A percentile compares a stretch with the other conserved stretches of the same genome.
Evolutionary conservation across 2,888 invertebrate genomes (phyloP).

Genomic region (Polyommatus iphigenia): DNA sequence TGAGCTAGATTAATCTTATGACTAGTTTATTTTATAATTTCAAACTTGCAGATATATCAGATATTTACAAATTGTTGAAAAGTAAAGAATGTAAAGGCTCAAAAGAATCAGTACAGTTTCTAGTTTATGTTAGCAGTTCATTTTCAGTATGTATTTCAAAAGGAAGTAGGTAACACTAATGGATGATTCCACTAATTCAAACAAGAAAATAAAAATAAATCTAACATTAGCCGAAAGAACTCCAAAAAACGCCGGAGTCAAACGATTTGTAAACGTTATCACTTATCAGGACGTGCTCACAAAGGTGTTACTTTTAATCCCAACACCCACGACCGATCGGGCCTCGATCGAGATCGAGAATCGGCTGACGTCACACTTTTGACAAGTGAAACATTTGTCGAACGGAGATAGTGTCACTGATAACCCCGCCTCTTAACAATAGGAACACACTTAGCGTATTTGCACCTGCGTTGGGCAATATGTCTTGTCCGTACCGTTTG

Average conservation of each 20-base stretch:
- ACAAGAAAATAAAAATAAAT: background rate
- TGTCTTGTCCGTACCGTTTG: constrained; percentile 62
- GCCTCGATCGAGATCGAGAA: constrained; percentile 61
- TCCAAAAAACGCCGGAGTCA: constrained; percentile 13
- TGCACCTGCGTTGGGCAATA: constrained; percentile 74
- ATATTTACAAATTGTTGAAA: background rate
- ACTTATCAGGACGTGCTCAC: constrained; percentile 30
- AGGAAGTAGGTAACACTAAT: too few relatives aligned
- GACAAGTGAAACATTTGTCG: constrained; percentile 80
- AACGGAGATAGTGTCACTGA: constrained; percentile 79
- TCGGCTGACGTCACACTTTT: constrained; percentile 76
- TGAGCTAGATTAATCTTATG: constrained; percentile 28
- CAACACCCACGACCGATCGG: constrained; percentile 58
- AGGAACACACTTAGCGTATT: constrained; percentile 79
- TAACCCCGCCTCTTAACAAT: constrained; percentile 79
- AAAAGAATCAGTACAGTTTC: background rate
- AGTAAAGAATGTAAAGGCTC: background rate
- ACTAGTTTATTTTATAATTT: background rate
- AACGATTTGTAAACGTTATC: constrained; percentile 30
- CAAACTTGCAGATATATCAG: background rate
- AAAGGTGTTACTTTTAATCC: constrained; percentile 43
- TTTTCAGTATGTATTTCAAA: too few relatives aligned
- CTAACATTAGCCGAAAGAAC: constrained; percentile 22
- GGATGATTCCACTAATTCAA: background rate
- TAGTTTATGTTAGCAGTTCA: too few relatives aligned